These are phyloP conservation scores for Pseudomyrmex cubaensis DNA, from an alignment of 1,140 invertebrate species.

Conservation along the genomic window DNA sequence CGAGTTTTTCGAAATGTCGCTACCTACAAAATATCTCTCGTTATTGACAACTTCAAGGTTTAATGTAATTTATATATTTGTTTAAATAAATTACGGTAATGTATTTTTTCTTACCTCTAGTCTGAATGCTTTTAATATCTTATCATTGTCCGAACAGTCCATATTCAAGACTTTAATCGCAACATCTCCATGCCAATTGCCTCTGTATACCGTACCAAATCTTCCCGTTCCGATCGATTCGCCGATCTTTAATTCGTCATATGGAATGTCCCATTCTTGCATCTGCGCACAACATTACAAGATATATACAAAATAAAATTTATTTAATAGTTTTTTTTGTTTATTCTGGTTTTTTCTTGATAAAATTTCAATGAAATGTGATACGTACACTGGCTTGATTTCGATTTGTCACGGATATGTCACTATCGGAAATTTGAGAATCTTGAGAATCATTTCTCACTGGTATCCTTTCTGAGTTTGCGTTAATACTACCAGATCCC, in stretches of 20 bases:
- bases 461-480: constrained; percentile 93
- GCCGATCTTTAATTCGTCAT: constrained; percentile 94
- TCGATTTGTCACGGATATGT: constrained; percentile 76
- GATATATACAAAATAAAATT: constrained; percentile 64
- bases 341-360: not conserved
- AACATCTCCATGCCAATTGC: constrained; percentile 99
- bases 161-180: constrained; percentile 99
- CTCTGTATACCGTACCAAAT: constrained; percentile 97
- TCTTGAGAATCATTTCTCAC: constrained; percentile 95
- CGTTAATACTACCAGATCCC: constrained; percentile 89
- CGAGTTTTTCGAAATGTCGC: constrained; percentile 98
- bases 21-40: constrained; percentile 86
- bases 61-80: not conserved
- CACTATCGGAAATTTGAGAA: constrained; percentile 91
- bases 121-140: constrained; percentile 97
- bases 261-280: constrained; percentile 99
- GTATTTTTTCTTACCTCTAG: constrained; percentile 88
- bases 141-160: constrained; percentile 95
- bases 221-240: constrained; percentile 96
- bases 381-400: constrained; percentile 89
- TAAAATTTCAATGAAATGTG: constrained; percentile 2
- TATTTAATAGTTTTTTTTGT: constrained; percentile 37
- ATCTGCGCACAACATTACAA: constrained; percentile 90
- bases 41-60: constrained; percentile 17
- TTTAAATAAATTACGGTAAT: not conserved